Evolutionary conservation across 2,113 vertebrate species (phyloP).

Genomic region (Dipodomys ordii): DNA sequence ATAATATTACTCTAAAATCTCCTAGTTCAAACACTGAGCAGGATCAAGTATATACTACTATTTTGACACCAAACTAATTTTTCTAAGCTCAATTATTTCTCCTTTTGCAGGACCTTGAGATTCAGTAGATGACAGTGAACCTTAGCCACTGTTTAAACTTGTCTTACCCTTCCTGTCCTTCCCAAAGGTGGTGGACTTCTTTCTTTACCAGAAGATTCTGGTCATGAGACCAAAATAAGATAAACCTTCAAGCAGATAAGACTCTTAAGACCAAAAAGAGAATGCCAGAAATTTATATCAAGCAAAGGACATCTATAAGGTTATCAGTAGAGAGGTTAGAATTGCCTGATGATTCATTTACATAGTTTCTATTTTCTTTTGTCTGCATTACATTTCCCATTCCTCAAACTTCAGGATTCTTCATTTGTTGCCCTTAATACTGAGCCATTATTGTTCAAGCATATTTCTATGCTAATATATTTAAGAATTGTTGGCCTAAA

Average conservation of each 20-base stretch:
- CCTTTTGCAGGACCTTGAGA: neutral
- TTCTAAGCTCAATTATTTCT: neutral
- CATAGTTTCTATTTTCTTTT: neutral
- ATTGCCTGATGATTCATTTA: neutral
- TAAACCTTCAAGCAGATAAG: neutral
- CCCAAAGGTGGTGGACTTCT: neutral
- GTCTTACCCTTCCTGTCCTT: neutral
- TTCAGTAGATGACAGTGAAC: neutral
- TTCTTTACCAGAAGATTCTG: neutral
- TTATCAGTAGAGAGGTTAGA: neutral
- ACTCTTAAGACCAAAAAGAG: slow-evolving; percentile 18
- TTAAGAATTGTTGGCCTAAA: neutral
- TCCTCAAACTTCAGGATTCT: neutral
- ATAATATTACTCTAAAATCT: neutral
- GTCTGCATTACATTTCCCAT: neutral
- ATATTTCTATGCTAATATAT: neutral
- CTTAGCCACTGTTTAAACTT: too few relatives aligned
- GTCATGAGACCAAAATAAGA: neutral
- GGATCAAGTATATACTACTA: neutral
- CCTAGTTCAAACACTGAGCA: neutral
- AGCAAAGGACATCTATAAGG: neutral
- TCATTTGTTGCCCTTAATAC: neutral
- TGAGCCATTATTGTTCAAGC: neutral
- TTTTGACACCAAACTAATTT: neutral
- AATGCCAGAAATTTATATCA: neutral